A percentile compares a stretch with the other conserved stretches of the same genome.
Conservation (phyloP, 92 coral and sea anemone species). For the Zoanthus gigantus region DNA sequence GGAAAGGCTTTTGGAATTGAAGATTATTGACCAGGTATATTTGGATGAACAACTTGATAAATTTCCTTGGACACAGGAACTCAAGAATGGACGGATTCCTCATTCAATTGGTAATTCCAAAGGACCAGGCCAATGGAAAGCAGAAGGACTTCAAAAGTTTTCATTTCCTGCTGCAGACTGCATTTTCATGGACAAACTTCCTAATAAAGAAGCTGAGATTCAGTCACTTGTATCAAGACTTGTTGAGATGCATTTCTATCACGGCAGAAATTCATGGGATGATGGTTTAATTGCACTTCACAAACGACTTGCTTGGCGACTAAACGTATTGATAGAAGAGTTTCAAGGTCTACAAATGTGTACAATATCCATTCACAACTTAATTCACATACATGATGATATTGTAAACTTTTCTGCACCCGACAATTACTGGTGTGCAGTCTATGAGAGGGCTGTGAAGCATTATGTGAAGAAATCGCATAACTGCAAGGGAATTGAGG, state of each 20-base stretch:
- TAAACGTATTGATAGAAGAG: constrained; percentile 74
- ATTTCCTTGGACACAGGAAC: constrained; percentile 68
- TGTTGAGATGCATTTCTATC: constrained; percentile 61
- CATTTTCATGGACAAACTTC: constrained; percentile 53
- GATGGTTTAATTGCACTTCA: constrained; percentile 63
- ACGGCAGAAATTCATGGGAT: constrained; percentile 82
- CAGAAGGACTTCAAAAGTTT: constrained; percentile 73
- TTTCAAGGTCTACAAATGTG: constrained; percentile 80
- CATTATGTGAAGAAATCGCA: constrained; percentile 44
- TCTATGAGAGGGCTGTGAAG: constrained; percentile 80
- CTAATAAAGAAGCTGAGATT: constrained; percentile 60
- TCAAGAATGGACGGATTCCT: constrained; percentile 63
- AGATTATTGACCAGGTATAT: constrained; percentile 55
- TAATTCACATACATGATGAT: constrained; percentile 74
- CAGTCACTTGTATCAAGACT: constrained; percentile 68
- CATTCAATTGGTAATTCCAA: constrained; percentile 57
- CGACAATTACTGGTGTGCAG: constrained; percentile 84
- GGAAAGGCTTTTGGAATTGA: constrained; percentile 62
- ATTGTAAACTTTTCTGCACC: constrained; percentile 68
- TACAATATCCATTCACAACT: constrained; percentile 76
- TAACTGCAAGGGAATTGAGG: too few species aligned
- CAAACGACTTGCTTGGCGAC: constrained; percentile 63
- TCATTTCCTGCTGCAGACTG: constrained; percentile 68
- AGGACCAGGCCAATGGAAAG: constrained; percentile 73
- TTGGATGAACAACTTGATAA: constrained; percentile 64